Evolutionary conservation across 2,888 invertebrate species (phyloP).

Genomic region (Chesias legatella): DNA sequence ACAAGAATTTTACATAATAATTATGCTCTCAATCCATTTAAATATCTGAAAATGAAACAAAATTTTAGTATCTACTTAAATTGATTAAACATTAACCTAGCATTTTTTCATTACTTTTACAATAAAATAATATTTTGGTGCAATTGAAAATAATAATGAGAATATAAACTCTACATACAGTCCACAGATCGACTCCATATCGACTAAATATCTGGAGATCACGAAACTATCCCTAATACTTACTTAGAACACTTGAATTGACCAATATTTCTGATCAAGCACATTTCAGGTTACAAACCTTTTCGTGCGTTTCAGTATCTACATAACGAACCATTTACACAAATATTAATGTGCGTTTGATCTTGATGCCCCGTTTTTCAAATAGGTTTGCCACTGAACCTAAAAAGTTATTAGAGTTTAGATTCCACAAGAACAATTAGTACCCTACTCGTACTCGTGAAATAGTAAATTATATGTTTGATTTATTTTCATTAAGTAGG

Average conservation of each 20-base stretch:
- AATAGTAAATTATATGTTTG: too few species aligned
- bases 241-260: constrained; percentile 35
- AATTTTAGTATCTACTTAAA: neutral
- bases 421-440: too few species aligned
- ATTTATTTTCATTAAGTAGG: too few species aligned
- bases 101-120: neutral
- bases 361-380: too few species aligned
- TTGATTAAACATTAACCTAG: neutral
- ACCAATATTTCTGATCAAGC: constrained; percentile 5
- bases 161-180: constrained; percentile 31
- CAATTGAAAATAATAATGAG: constrained; percentile 28
- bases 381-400: too few species aligned
- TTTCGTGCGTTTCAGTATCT: constrained; percentile 8
- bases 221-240: constrained; percentile 68
- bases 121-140: constrained; percentile 26
- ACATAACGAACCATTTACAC: too few species aligned
- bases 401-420: too few species aligned
- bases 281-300: constrained; percentile 1
- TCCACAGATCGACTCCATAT: constrained; percentile 58
- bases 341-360: too few species aligned
- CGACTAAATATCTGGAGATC: constrained; percentile 69
- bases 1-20: neutral
- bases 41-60: constrained; percentile 12
- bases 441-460: too few species aligned
- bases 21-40: constrained; percentile 1